Conservation (phyloP, 2,113 vertebrate genomes). For the Delphinapterus leucas region DNA sequence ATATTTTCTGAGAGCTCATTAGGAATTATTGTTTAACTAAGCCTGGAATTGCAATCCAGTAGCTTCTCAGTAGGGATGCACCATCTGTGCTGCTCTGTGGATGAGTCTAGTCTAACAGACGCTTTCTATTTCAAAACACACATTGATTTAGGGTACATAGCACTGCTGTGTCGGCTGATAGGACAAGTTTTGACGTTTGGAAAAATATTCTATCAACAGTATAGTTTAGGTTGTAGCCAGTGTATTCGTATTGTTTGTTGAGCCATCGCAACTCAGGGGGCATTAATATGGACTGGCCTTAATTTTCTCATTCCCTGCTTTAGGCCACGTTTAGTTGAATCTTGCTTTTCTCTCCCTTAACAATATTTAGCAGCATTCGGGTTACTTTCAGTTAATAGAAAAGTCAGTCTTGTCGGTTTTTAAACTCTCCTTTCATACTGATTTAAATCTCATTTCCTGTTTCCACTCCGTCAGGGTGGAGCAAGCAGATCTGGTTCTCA, state of each 20-base stretch:
- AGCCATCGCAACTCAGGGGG: neutral
- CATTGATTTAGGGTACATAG: neutral
- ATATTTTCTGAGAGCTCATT: neutral
- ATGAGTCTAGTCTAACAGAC: neutral
- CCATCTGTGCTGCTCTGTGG: neutral
- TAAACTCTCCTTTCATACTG: neutral
- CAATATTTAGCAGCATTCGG: neutral
- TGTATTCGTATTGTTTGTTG: neutral
- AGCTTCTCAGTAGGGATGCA: neutral
- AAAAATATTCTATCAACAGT: neutral
- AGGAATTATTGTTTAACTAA: slow-evolving; percentile 38
- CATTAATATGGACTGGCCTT: neutral
- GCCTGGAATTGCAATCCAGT: slow-evolving; percentile 1
- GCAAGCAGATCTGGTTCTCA: neutral
- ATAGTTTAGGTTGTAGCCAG: neutral
- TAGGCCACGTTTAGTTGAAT: neutral
- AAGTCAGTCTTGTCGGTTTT: neutral
- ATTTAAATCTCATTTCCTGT: neutral
- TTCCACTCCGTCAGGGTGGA: neutral
- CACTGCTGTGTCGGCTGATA: neutral
- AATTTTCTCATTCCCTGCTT: neutral
- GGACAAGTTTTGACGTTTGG: neutral
- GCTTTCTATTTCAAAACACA: neutral
- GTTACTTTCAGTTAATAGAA: neutral
- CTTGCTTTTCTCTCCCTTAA: neutral